phyloP scores from a whole-genome alignment of 2,113 vertebrate genomes.

The Tyto alba region DNA sequence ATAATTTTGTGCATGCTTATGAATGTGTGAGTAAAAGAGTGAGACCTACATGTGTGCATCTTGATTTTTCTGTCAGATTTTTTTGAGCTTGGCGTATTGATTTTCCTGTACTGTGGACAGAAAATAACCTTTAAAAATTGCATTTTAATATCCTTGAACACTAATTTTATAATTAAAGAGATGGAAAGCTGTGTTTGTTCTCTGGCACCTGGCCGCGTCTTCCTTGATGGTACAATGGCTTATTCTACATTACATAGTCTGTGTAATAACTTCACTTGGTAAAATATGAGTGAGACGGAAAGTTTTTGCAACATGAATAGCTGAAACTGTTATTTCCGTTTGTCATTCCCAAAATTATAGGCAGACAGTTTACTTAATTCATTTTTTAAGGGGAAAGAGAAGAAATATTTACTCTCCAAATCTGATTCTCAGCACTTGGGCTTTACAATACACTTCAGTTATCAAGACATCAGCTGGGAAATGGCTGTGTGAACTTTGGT shows the following conservation, averaged over 20 bases:
- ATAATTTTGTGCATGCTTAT: slow-evolving; percentile 15
- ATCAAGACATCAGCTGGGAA: not conserved
- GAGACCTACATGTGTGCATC: not conserved
- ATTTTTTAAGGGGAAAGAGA: not conserved
- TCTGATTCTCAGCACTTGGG: not conserved
- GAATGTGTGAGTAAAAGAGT: not conserved
- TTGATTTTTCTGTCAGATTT: not conserved
- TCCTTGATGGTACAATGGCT: not conserved
- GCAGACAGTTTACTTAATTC: not conserved
- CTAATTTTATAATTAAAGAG: not conserved
- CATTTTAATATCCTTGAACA: not conserved
- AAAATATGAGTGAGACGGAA: not conserved
- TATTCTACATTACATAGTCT: not conserved
- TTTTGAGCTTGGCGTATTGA: not conserved
- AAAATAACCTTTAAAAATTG: not conserved
- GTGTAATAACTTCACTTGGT: not conserved
- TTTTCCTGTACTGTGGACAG: not conserved
- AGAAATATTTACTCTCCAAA: not conserved
- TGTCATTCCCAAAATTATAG: not conserved
- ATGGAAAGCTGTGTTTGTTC: not conserved
- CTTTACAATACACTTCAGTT: not conserved
- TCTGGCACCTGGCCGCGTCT: not conserved
- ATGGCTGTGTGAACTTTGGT: not conserved
- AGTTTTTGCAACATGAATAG: not conserved
- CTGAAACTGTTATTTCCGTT: not conserved